A percentile compares a stretch with the other conserved stretches of the same genome.
Evolutionary conservation across 2,113 vertebrate genomes (phyloP).

Genomic region (Phylloscopus trochilus): DNA sequence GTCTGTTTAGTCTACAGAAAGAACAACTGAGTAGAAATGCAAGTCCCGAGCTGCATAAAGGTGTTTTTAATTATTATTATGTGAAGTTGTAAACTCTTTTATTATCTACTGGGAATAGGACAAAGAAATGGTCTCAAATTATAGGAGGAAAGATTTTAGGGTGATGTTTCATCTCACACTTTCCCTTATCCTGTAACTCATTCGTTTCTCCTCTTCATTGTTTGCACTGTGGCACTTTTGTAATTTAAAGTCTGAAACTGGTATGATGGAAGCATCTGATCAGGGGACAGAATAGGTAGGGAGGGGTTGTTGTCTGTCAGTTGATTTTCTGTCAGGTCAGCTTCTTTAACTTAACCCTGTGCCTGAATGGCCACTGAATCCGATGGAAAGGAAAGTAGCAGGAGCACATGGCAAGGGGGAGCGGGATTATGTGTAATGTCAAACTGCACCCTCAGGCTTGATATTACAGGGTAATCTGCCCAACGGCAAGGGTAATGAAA

Average conservation of each 20-base stretch:
- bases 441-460: background rate
- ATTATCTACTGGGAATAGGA: background rate
- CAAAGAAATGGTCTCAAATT: background rate
- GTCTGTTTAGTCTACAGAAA: background rate
- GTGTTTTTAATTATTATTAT: background rate
- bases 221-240: background rate
- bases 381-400: background rate
- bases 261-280: background rate
- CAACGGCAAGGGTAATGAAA: background rate
- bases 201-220: background rate
- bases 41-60: background rate
- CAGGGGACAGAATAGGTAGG: background rate
- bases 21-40: background rate
- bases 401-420: background rate
- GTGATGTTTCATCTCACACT: background rate
- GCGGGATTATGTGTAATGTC: background rate
- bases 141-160: background rate
- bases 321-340: background rate
- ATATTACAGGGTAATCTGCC: slow-evolving; percentile 4
- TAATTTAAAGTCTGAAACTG: background rate
- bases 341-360: background rate
- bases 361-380: background rate
- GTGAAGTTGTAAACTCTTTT: background rate
- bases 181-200: background rate
- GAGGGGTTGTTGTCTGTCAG: background rate